Conservation (phyloP, 2,888 invertebrate genomes). For the Ptychoptera albimana region DNA sequence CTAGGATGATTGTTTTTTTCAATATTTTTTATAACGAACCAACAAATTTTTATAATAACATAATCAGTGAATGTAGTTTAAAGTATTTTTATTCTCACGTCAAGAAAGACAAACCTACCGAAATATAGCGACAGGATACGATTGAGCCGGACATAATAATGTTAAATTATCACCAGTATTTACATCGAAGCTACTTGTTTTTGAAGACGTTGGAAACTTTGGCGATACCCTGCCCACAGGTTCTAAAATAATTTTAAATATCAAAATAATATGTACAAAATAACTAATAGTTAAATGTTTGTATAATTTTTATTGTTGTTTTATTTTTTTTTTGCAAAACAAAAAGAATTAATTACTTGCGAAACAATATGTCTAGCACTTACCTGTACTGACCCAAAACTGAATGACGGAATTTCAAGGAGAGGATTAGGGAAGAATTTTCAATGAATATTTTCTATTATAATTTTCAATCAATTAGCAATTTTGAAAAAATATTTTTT, state of each 20-base stretch:
- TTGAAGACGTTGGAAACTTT: slow-evolving; percentile 44
- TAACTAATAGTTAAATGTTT: no score
- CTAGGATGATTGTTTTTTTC: slow-evolving; percentile 8
- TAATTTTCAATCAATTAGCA: no score
- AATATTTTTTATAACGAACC: slow-evolving; percentile 1
- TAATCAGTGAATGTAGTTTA: slow-evolving; percentile 2
- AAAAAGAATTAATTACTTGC: background rate
- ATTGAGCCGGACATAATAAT: slow-evolving; percentile 48
- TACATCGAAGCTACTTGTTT: slow-evolving; percentile 46
- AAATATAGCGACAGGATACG: slow-evolving; percentile 50
- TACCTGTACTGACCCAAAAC: background rate
- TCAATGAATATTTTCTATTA: no score
- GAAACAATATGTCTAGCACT: background rate
- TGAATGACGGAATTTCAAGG: background rate
- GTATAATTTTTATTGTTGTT: no score
- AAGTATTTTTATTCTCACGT: background rate
- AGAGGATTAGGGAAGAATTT: background rate
- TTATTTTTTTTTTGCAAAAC: no score
- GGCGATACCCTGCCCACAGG: slow-evolving; percentile 63
- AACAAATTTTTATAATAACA: slow-evolving; percentile 2
- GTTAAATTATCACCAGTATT: slow-evolving; percentile 37
- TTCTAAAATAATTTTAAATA: slow-evolving; percentile 27
- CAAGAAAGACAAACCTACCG: slow-evolving; percentile 33
- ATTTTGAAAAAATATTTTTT: no score
- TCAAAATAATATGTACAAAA: no score